Conservation (phyloP, 2,888 invertebrate genomes). For the Plebejus melissa region DNA sequence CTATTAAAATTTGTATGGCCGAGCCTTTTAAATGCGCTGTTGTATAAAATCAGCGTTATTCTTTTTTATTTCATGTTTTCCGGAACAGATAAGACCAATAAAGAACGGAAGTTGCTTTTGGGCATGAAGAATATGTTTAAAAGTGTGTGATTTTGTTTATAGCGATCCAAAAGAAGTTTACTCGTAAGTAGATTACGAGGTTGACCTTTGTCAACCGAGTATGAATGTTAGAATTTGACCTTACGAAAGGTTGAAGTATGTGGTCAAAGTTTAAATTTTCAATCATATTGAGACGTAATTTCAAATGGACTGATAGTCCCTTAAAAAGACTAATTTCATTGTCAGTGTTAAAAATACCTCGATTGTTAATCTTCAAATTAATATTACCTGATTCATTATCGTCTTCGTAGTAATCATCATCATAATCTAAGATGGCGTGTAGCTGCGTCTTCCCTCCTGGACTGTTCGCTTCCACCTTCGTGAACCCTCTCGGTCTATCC, state of each 20-base stretch:
- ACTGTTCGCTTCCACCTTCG: constrained; percentile 79
- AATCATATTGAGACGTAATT: not conserved
- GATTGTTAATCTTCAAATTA: not conserved
- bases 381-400: constrained; percentile 72
- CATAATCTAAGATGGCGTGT: constrained; percentile 86
- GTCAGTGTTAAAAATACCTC: not conserved
- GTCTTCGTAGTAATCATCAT: constrained; percentile 82
- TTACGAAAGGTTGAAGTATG: not conserved
- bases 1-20: constrained; percentile 23
- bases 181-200: not conserved
- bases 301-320: not conserved
- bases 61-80: not conserved
- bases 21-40: not conserved
- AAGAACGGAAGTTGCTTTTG: not conserved
- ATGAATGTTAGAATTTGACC: constrained; percentile 9
- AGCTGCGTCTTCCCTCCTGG: constrained; percentile 81
- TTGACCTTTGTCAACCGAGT: not conserved
- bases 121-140: not conserved
- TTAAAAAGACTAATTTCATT: not conserved
- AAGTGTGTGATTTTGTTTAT: not conserved
- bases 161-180: not conserved
- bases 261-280: not conserved
- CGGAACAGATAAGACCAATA: not conserved
- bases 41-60: not conserved
- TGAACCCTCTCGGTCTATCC: constrained; percentile 81